A percentile compares a stretch with the other conserved stretches of the same genome.
phyloP scores from a whole-genome alignment of 2,113 vertebrate species.

The Planiliza haematocheilus region DNA sequence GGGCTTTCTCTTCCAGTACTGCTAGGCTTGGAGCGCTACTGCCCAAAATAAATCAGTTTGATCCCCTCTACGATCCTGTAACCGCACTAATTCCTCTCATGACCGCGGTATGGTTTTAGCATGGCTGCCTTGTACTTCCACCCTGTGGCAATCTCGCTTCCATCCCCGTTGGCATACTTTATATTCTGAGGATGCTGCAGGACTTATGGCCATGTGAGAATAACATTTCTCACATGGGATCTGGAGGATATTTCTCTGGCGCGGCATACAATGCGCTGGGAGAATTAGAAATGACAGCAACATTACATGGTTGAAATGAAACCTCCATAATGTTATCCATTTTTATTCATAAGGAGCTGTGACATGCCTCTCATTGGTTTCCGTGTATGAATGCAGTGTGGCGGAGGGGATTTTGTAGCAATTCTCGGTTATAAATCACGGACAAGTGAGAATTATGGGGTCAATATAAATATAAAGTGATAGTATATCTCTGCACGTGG shows the following conservation, averaged over 20 bases:
- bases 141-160: slow-evolving; percentile 62
- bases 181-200: slow-evolving; percentile 65
- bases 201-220: slow-evolving; percentile 65
- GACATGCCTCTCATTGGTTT: slow-evolving; percentile 55
- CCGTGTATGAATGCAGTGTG: slow-evolving; percentile 44
- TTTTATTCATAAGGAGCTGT: slow-evolving; percentile 71
- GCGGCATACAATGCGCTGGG: slow-evolving; percentile 39
- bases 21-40: slow-evolving; percentile 38
- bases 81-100: slow-evolving; percentile 52
- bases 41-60: slow-evolving; percentile 51
- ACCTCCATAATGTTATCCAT: slow-evolving; percentile 69
- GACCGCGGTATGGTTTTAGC: slow-evolving; percentile 70
- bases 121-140: slow-evolving; percentile 56
- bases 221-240: slow-evolving; percentile 73
- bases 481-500: slow-evolving; percentile 24
- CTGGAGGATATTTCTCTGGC: slow-evolving; percentile 66
- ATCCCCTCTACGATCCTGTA: slow-evolving; percentile 59
- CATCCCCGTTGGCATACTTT: slow-evolving; percentile 49
- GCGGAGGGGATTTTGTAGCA: slow-evolving; percentile 44
- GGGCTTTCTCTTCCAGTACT: slow-evolving; percentile 17
- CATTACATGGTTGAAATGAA: slow-evolving; percentile 75
- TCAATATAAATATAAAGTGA: slow-evolving; percentile 61
- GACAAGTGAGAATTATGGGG: slow-evolving; percentile 62
- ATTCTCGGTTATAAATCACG: slow-evolving; percentile 64
- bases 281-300: slow-evolving; percentile 70